Conservation (phyloP, 2,113 vertebrate genomes). For the Pelecanoides urinatrix region DNA sequence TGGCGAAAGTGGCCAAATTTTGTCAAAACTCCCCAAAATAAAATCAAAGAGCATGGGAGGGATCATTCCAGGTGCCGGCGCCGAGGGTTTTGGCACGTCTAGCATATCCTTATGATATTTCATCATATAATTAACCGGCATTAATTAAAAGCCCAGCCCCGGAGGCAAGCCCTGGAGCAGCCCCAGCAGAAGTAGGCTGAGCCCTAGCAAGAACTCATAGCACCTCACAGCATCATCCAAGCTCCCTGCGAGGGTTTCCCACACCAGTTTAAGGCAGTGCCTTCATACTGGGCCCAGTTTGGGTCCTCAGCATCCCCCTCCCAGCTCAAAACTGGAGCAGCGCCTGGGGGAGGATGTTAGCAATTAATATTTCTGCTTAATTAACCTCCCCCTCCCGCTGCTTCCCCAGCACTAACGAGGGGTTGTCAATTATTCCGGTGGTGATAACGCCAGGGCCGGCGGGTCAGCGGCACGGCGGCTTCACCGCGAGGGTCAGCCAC, state of each 20-base stretch:
- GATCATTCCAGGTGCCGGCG: background rate
- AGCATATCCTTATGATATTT: background rate
- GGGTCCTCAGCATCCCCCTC: too few relatives aligned
- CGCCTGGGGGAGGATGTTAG: too few relatives aligned
- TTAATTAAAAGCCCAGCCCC: background rate
- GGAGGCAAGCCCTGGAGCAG: background rate
- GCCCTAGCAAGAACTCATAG: background rate
- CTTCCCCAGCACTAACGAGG: background rate
- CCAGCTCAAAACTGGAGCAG: background rate
- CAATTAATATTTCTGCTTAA: background rate
- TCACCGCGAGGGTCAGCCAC: background rate
- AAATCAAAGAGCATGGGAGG: background rate
- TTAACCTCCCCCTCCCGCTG: background rate
- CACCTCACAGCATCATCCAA: background rate
- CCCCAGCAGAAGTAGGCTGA: background rate
- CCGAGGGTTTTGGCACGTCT: background rate
- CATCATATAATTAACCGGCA: fast-evolving
- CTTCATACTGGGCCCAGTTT: background rate
- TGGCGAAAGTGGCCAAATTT: background rate
- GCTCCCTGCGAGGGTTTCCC: background rate
- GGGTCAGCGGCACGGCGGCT: background rate
- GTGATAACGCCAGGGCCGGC: fast-evolving
- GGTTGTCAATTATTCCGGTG: background rate
- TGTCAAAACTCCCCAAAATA: background rate
- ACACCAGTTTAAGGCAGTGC: background rate